A percentile compares a stretch with the other conserved stretches of the same genome.
phyloP scores from a whole-genome alignment of 2,113 vertebrate genomes.

The Sphyrna mokarran region DNA sequence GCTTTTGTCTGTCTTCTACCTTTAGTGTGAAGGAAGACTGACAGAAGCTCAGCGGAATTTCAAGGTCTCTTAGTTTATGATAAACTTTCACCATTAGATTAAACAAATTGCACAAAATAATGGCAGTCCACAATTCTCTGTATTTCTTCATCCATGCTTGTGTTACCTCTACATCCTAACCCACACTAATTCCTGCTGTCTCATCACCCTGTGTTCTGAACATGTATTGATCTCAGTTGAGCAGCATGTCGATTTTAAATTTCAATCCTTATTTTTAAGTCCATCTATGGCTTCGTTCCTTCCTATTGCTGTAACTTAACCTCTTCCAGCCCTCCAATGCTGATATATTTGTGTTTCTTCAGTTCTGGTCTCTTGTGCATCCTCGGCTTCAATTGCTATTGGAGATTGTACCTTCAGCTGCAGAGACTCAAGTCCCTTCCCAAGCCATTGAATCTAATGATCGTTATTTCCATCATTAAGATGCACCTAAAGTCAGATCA shows the following conservation, averaged over 20 bases:
- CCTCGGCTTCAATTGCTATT: background rate
- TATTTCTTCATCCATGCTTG: background rate
- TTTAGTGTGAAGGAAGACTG: background rate
- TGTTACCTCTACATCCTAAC: background rate
- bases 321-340: too few species aligned
- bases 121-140: background rate
- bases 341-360: background rate
- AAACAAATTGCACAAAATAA: background rate
- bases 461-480: background rate
- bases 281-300: too few species aligned
- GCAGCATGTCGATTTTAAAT: too few species aligned
- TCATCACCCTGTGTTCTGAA: too few species aligned
- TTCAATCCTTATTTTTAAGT: too few species aligned
- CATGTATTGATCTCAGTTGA: too few species aligned
- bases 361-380: background rate
- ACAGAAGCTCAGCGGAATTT: background rate
- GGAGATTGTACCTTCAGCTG: background rate
- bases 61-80: background rate
- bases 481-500: background rate
- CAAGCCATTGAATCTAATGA: background rate
- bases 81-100: background rate
- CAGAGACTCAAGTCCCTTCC: background rate
- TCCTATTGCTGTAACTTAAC: too few species aligned
- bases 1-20: background rate
- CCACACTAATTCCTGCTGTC: too few species aligned